Percentiles rank a stretch among this genome's conserved stretches.
Conservation (phyloP, 2,113 vertebrate genomes). For the Monopterus albus region DNA sequence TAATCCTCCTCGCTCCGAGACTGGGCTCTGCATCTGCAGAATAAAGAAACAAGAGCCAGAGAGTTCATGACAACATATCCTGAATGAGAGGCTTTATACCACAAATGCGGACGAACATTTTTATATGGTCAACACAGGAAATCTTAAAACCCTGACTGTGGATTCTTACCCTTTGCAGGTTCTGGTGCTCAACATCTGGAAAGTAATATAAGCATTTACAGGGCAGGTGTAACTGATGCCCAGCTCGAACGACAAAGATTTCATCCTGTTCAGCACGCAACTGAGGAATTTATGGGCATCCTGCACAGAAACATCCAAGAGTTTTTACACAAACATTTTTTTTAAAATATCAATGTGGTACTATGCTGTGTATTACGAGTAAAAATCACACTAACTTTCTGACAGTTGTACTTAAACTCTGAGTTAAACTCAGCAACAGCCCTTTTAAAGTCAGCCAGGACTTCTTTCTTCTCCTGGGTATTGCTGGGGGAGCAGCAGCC, state of each 20-base stretch:
- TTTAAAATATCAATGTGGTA: neutral
- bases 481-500: neutral
- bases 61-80: no score
- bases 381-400: neutral
- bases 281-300: constrained; percentile 14
- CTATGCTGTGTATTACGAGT: neutral
- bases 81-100: no score
- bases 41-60: neutral
- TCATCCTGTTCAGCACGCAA: neutral
- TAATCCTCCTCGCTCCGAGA: neutral
- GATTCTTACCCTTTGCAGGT: neutral
- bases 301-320: neutral
- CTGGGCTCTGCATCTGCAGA: neutral
- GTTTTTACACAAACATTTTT: neutral
- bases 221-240: neutral
- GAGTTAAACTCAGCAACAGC: neutral
- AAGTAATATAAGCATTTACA: neutral
- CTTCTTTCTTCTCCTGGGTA: neutral
- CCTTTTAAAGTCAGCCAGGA: neutral
- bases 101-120: no score
- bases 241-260: neutral
- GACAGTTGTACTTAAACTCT: neutral
- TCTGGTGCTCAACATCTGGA: neutral
- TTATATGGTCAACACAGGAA: neutral
- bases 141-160: neutral